A percentile compares a stretch with the other conserved stretches of the same genome.
These are phyloP conservation scores for Gymnocheta viridis DNA, from an alignment of 2,888 invertebrate species.

Conservation along the genomic window DNA sequence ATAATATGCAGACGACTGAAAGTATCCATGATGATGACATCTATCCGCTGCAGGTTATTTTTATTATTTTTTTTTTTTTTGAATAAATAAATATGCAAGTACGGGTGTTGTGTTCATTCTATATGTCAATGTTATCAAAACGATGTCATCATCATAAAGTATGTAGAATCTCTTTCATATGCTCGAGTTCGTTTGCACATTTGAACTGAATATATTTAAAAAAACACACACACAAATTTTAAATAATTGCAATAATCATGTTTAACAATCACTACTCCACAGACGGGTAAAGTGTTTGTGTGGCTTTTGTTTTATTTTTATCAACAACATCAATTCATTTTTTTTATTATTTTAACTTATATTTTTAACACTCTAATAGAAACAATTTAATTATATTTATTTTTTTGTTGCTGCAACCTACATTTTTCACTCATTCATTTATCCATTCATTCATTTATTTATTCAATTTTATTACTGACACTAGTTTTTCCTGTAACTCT, in stretches of 20 bases:
- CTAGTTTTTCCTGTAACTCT: conserved; percentile 15
- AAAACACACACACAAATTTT: background rate
- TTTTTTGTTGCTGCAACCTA: conserved; percentile 40
- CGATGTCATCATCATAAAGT: conserved; percentile 59
- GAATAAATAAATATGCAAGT: background rate
- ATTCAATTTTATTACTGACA: conserved; percentile 38
- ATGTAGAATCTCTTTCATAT: conserved; percentile 20
- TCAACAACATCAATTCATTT: conserved; percentile 50
- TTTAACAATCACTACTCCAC: conserved; percentile 51
- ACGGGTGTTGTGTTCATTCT: conserved; percentile 33
- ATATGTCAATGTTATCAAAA: conserved; percentile 68
- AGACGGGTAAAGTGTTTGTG: conserved; percentile 18
- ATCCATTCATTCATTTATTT: conserved; percentile 2
- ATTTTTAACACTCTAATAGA: conserved; percentile 49
- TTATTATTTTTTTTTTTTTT: background rate
- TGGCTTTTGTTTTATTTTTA: conserved; percentile 6
- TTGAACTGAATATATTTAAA: background rate
- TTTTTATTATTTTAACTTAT: conserved; percentile 28
- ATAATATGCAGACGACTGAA: conserved; percentile 8
- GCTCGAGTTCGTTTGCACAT: conserved; percentile 2
- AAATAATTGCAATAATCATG: conserved; percentile 44
- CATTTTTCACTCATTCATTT: conserved; percentile 31
- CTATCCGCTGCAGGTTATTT: conserved; percentile 60
- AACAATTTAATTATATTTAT: conserved; percentile 64
- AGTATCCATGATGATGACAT: conserved; percentile 64